A percentile compares a stretch with the other conserved stretches of the same genome.
Evolutionary conservation across 2,797 vertebrate genomes (phyloP).

Genomic region (Smutsia gigantea): DNA sequence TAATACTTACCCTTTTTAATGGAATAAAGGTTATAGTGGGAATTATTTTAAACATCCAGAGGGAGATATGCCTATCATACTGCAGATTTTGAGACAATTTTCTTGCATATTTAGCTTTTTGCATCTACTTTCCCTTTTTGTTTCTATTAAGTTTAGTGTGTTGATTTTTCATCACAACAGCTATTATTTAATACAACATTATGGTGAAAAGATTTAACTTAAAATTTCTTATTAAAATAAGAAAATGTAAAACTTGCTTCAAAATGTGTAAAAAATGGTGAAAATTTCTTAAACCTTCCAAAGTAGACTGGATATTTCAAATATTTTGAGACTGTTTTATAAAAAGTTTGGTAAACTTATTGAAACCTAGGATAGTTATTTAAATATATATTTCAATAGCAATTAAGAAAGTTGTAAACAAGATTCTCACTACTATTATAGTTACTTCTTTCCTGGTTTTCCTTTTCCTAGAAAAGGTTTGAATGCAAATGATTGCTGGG

Average conservation of each 20-base stretch:
- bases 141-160: background rate
- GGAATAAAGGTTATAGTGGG: conserved; percentile 56
- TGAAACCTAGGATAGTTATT: background rate
- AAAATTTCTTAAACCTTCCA: background rate
- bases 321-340: background rate
- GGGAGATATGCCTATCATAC: background rate
- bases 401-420: background rate
- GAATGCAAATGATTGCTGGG: background rate
- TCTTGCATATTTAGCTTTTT: background rate
- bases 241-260: background rate
- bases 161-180: background rate
- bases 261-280: background rate
- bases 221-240: background rate
- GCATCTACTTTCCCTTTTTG: background rate
- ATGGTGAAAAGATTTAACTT: conserved; percentile 6
- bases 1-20: conserved; percentile 73
- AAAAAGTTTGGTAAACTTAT: background rate
- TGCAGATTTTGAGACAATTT: background rate
- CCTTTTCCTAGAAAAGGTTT: background rate
- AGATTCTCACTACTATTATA: background rate
- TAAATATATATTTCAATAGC: background rate
- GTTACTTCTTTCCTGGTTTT: background rate
- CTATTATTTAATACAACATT: background rate
- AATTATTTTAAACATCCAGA: conserved; percentile 78
- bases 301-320: background rate